Evolutionary conservation across 2,888 invertebrate species (phyloP), one percentile per base, ranked within the genome.

Genomic region (Drosophila testacea): DNA sequence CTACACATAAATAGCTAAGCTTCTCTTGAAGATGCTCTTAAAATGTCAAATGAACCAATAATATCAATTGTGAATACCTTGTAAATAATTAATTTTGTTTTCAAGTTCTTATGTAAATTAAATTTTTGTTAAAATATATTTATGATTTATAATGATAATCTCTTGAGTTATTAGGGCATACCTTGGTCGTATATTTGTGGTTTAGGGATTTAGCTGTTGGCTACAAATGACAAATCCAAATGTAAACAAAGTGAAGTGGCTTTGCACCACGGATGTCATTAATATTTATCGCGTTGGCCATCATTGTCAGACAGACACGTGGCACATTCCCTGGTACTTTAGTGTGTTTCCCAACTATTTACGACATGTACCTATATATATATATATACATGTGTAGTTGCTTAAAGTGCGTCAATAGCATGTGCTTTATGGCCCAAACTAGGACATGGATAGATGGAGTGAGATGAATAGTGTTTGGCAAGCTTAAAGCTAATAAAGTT

Each of bases 221-320:
- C 36, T 32, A 55, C 64, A 61, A 69, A 59, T 77, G 77, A 69
- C 77, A 56, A 65, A 51, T 70, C 69, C 39, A 55, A 77, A 79
- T 66, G 73, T 74, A 71, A 84, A 68, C 66, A 78, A 47, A 50
- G 57, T 54, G 73, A 61, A 60, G 56, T 34, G 55, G 39, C 54
- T 57, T 56, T 56, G 42, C 51, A 38, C 61, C 59, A 72, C 66
- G 62, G 52, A 63, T 64, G 71, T 68, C 82, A 84, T 83, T 84
- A 87, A 82, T 83, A 86, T 84, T 87, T 83, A 87, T 84, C 73
- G 76, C 46, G 38, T 27, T 46, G 36, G 63, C 62, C 72, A 71
- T 81, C 71, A 69, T 67, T 69, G 76, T 61, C 79, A 64, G 72
- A 48, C 46, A 60, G 67, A 68, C 70, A 79, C 74, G 68, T 72